These are phyloP conservation scores for Crotalus helleri DNA, from an alignment of 2,113 vertebrate species.

Conservation along the genomic window DNA sequence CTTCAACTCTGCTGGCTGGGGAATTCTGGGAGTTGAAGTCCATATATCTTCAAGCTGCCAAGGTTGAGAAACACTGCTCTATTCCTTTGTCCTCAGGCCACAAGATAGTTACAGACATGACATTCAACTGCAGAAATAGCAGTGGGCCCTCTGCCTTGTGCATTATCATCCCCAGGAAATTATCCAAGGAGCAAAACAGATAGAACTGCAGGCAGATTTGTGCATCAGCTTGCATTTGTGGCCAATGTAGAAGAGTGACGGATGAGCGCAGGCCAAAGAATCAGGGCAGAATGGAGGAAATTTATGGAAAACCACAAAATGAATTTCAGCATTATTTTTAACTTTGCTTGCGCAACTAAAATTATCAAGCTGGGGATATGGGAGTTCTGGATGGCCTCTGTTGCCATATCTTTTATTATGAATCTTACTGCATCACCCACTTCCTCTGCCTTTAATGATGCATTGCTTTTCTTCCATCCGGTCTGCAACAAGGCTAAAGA, in stretches of 20 bases:
- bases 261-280: slow-evolving; percentile 1
- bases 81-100: slow-evolving; percentile 40
- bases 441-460: slow-evolving; percentile 47
- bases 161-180: slow-evolving; percentile 39
- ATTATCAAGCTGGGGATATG: neutral
- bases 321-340: neutral
- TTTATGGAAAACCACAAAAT: neutral
- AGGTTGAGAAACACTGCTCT: neutral
- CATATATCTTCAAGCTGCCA: too few relatives aligned
- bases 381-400: slow-evolving; percentile 5
- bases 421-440: slow-evolving; percentile 49
- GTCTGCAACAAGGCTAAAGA: slow-evolving; percentile 74
- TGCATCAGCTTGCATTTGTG: slow-evolving; percentile 24
- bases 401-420: slow-evolving; percentile 36
- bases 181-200: slow-evolving; percentile 32
- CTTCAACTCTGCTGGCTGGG: too few relatives aligned
- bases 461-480: slow-evolving; percentile 75
- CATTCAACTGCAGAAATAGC: slow-evolving; percentile 25
- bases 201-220: slow-evolving; percentile 32
- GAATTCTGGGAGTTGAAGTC: too few relatives aligned
- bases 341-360: slow-evolving; percentile 18
- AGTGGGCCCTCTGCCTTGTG: slow-evolving; percentile 24
- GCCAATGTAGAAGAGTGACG: slow-evolving; percentile 14
- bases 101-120: slow-evolving; percentile 35
- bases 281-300: neutral